Percentiles rank a stretch among this genome's conserved stretches.
phyloP scores from a whole-genome alignment of 2,797 vertebrate genomes.

The Peromyscus aztecus region DNA sequence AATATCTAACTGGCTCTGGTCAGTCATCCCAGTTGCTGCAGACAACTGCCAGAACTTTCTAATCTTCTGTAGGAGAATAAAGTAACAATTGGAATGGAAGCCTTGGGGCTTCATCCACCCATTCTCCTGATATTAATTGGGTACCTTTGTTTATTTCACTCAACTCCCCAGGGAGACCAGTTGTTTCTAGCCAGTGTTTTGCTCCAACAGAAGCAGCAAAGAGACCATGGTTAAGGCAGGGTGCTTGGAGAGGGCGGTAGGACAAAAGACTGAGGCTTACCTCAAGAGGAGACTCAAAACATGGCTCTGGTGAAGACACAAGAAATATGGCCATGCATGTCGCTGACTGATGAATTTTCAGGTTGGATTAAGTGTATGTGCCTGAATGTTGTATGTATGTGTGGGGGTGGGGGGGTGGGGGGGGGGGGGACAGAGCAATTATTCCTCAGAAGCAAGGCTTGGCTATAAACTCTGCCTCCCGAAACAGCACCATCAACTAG shows the following conservation, averaged over 20 bases:
- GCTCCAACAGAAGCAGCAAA: background rate
- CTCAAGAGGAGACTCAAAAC: background rate
- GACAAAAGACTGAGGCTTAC: background rate
- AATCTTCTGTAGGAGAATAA: slow-evolving; percentile 58
- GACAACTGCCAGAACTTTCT: slow-evolving; percentile 39
- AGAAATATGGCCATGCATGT: background rate
- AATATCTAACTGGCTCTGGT: slow-evolving; percentile 64
- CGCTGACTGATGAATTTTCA: background rate
- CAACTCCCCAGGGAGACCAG: background rate
- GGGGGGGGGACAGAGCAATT: background rate
- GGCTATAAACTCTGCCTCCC: background rate
- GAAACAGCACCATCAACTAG: background rate
- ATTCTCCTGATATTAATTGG: slow-evolving; percentile 51
- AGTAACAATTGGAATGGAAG: slow-evolving; percentile 53
- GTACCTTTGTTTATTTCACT: slow-evolving; percentile 12
- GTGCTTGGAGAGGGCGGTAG: background rate
- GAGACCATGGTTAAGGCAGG: background rate
- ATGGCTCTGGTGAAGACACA: background rate
- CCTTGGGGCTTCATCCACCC: background rate
- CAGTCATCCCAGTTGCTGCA: slow-evolving; percentile 41
- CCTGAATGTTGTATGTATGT: too few relatives aligned
- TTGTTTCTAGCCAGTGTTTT: background rate
- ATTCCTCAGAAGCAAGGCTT: background rate
- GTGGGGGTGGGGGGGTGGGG: too few relatives aligned
- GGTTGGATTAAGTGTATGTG: background rate